These are phyloP conservation scores for Lordiphosa stackelbergi DNA, from an alignment of 1,140 invertebrate genomes.

Conservation along the genomic window DNA sequence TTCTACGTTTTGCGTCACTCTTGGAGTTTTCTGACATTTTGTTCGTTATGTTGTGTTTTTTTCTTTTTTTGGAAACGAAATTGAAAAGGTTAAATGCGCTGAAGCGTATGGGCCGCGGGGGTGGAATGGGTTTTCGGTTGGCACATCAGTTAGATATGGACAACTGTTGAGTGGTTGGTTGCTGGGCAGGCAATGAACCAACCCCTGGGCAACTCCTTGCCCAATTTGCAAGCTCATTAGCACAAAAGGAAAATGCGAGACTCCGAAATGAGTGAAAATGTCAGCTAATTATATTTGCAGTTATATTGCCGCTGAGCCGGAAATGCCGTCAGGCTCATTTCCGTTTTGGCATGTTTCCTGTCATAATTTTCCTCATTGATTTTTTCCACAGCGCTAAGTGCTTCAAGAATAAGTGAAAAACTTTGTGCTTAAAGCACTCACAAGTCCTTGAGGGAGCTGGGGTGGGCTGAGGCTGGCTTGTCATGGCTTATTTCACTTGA, in stretches of 20 bases:
- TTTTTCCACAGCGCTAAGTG: constrained; percentile 48
- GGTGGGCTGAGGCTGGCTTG: constrained; percentile 24
- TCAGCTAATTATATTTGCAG: constrained; percentile 56
- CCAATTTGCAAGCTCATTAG: constrained; percentile 38
- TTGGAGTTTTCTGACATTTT: constrained; percentile 18
- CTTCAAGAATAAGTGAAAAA: constrained; percentile 57
- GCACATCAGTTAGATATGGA: constrained; percentile 27
- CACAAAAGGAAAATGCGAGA: constrained; percentile 16
- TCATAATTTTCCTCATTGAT: constrained; percentile 58
- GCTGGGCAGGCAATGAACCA: too few species aligned
- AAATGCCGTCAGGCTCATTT: constrained; percentile 59
- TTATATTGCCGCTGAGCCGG: constrained; percentile 38
- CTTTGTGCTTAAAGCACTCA: constrained; percentile 56
- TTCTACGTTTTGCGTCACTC: constrained; percentile 5
- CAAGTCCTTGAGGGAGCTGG: constrained; percentile 5
- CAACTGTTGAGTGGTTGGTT: constrained; percentile 46
- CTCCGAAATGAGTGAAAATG: constrained; percentile 38
- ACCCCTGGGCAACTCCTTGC: not conserved
- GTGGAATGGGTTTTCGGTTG: constrained; percentile 1
- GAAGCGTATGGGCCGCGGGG: constrained; percentile 12
- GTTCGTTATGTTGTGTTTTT: constrained; percentile 10
- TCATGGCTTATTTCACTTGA: constrained; percentile 74
- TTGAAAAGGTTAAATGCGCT: constrained; percentile 47
- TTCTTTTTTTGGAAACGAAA: constrained; percentile 18
- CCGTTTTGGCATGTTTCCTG: constrained; percentile 64